phyloP scores from a whole-genome alignment of 2,888 invertebrate species.

The Meloe dianella region DNA sequence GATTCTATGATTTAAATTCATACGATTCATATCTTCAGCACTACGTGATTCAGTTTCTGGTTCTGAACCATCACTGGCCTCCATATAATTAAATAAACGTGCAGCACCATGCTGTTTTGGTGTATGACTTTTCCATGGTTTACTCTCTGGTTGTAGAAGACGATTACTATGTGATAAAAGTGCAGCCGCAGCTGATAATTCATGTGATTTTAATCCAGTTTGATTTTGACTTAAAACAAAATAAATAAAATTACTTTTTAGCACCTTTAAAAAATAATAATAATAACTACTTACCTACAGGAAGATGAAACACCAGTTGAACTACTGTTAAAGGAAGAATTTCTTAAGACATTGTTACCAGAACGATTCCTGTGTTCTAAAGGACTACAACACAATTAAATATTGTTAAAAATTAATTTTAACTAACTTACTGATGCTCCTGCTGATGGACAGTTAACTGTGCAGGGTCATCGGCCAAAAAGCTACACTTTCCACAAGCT shows the following conservation, averaged over 20 bases:
- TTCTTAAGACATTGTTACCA: conserved; percentile 60
- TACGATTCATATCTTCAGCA: conserved; percentile 56
- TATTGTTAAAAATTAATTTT: neutral
- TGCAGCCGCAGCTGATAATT: conserved; percentile 52
- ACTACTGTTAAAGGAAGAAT: conserved; percentile 48
- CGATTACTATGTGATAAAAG: conserved; percentile 55
- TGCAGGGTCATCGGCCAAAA: conserved; percentile 82
- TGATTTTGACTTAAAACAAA: conserved; percentile 35
- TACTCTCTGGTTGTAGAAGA: conserved; percentile 51
- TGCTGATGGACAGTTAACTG: conserved; percentile 80
- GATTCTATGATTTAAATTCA: conserved; percentile 54
- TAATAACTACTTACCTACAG: conserved; percentile 50
- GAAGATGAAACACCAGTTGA: conserved; percentile 38
- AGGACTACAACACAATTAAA: conserved; percentile 60
- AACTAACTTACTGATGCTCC: conserved; percentile 72
- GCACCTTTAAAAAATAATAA: too few relatives aligned
- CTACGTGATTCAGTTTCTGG: conserved; percentile 61
- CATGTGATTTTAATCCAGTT: conserved; percentile 47
- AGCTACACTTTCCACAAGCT: conserved; percentile 87
- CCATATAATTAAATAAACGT: conserved; percentile 75
- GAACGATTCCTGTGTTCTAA: conserved; percentile 69
- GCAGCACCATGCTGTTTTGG: conserved; percentile 68
- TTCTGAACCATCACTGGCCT: conserved; percentile 75
- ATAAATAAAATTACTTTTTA: neutral
- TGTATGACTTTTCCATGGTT: conserved; percentile 52